Conservation (phyloP, 2,113 vertebrate genomes). For the Stercorarius parasiticus region DNA sequence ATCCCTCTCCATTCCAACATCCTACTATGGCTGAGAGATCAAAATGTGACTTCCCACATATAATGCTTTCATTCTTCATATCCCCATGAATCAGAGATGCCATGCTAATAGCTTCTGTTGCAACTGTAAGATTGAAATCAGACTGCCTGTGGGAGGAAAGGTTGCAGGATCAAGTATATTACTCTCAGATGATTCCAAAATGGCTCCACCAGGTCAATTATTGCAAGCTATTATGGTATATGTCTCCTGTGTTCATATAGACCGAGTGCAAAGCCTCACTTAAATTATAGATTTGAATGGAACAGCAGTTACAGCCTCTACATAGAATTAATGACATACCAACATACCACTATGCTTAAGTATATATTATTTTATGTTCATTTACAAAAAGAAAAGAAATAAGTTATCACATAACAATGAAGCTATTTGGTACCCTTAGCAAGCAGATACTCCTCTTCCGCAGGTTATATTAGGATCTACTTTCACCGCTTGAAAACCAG, state of each 20-base stretch:
- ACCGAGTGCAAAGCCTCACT: not conserved
- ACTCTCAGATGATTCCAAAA: constrained; percentile 32
- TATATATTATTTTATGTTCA: not conserved
- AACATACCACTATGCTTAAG: not conserved
- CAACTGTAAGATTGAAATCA: not conserved
- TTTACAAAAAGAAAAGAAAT: not conserved
- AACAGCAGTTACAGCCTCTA: not conserved
- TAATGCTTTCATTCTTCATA: not conserved
- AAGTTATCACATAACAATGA: not conserved
- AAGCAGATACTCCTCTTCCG: not conserved
- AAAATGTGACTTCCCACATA: not conserved
- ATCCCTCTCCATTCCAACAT: not conserved
- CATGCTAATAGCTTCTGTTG: not conserved
- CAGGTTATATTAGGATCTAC: not conserved
- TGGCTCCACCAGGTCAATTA: not conserved
- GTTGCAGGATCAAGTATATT: constrained; percentile 35
- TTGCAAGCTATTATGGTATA: not conserved
- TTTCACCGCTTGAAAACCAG: not conserved
- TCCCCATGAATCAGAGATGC: not conserved
- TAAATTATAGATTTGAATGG: not conserved
- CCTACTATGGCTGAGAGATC: not conserved
- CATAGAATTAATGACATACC: not conserved
- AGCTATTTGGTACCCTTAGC: not conserved
- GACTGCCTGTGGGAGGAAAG: constrained; percentile 10
- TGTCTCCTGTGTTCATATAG: not conserved